Evolutionary conservation across 2,113 vertebrate species (phyloP), one percentile per base, ranked within the genome.

Genomic region (Thamnaconus septentrionalis): DNA sequence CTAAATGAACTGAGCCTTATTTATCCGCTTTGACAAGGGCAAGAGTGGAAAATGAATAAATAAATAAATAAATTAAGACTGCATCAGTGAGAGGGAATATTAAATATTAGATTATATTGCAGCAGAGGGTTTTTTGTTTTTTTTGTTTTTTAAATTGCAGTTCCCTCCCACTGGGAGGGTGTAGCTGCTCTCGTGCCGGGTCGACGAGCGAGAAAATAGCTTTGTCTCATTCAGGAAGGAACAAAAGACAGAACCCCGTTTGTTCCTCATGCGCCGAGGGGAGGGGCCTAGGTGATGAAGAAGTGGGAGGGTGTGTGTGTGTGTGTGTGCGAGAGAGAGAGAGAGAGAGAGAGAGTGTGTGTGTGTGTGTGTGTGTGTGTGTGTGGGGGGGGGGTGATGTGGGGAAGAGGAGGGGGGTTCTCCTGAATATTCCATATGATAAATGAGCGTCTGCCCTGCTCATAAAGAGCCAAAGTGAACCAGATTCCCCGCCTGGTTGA

Each of bases 391-490:
- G 76, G 67, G 81, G 61, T 58, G 56, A 57, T 59, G 70, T 73
- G 18, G 18, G 18, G 18, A 31, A 31, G 18, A 1, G 18, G 18
- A 31, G 18, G 18, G 18, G 18, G 18, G 18, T 31, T 31, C 61
- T 73, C 76, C 77, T 87, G 69, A 88, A 82, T 90, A 86, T 87
- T 85, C 83, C 57, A 81, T 86, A 86, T 85, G 81, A 92, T 86
- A 75, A 89, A 90, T 66, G 80, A 86, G 76, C 85, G 63, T 78
- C 64, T 9, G 66, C 43, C 58, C 71, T 78, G 83, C 90, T 82
- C 84, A 55, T 0, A n/a, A 59, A 57, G 72, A 60, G 71, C 68
- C 66, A 69, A 59, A 76, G 52, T 64, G 63, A 41, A 61, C 47
- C 18, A 65, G 42, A 57, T 53, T 71, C 50, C 52, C 56, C 7